These are phyloP conservation scores for Patiria miniata DNA, from an alignment of 35 echinoderm and acorn worm species.

Conservation along the genomic window DNA sequence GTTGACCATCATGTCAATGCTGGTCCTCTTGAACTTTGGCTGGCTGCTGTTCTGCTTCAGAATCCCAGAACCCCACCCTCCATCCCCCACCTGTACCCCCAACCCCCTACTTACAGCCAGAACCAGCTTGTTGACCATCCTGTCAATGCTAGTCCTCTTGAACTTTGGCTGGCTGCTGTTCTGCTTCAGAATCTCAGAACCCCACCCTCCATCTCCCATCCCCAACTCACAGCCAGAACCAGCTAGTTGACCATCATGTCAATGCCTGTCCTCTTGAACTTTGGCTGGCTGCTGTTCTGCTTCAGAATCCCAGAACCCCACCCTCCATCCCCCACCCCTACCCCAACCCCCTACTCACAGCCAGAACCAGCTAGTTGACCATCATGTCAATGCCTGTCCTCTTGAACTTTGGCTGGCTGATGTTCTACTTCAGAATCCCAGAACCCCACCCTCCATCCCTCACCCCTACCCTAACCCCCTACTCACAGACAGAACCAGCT, in stretches of 20 bases:
- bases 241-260: conserved; percentile 82
- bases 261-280: conserved; percentile 88
- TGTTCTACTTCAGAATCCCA: too few species aligned
- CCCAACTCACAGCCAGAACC: too few species aligned
- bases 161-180: conserved; percentile 90
- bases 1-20: conserved; percentile 82
- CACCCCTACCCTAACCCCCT: neutral
- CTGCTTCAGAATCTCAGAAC: too few species aligned
- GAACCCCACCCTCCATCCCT: neutral
- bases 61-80: too few species aligned
- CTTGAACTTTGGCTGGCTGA: too few species aligned
- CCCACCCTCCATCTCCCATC: too few species aligned
- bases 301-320: too few species aligned
- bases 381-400: too few species aligned
- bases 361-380: too few species aligned
- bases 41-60: too few species aligned
- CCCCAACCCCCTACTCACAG: too few species aligned
- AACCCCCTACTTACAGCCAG: conserved; percentile 67
- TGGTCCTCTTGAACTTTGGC: conserved; percentile 92
- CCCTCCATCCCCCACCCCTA: neutral
- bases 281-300: too few species aligned
- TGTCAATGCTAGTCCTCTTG: conserved; percentile 94
- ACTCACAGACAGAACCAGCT: conserved; percentile 85
- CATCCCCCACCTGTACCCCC: neutral
- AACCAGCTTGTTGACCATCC: conserved; percentile 94